These are phyloP conservation scores for Cottus gobio DNA, from an alignment of 2,113 vertebrate genomes.

Conservation along the genomic window DNA sequence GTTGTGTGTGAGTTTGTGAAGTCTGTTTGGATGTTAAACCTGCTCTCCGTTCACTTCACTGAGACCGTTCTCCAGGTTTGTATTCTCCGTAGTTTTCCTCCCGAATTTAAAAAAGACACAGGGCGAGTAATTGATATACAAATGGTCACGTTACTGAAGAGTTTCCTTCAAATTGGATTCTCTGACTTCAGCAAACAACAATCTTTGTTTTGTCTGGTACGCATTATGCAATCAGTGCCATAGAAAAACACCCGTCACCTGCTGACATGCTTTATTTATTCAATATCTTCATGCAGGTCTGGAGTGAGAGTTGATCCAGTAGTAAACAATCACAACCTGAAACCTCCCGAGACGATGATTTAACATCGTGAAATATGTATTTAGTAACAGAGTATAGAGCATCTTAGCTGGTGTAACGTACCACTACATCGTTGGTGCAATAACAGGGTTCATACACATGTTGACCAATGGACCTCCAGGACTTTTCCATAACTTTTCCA, in stretches of 20 bases:
- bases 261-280: neutral
- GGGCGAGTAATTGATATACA: too few species aligned
- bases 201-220: neutral
- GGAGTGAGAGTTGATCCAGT: neutral
- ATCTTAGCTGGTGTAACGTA: too few species aligned
- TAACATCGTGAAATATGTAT: too few species aligned
- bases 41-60: neutral
- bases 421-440: neutral
- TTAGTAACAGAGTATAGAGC: too few species aligned
- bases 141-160: too few species aligned
- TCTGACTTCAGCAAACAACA: neutral
- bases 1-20: neutral
- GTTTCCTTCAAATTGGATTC: neutral
- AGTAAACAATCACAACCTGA: neutral
- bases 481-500: too few species aligned
- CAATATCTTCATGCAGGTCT: neutral
- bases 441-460: too few species aligned
- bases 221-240: neutral
- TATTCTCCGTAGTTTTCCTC: neutral
- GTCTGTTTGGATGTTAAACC: neutral
- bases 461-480: too few species aligned
- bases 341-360: neutral
- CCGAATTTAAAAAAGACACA: too few species aligned
- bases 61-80: neutral
- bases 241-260: neutral